Conservation (phyloP, 2,797 vertebrate species). For the Botia almorhae region DNA sequence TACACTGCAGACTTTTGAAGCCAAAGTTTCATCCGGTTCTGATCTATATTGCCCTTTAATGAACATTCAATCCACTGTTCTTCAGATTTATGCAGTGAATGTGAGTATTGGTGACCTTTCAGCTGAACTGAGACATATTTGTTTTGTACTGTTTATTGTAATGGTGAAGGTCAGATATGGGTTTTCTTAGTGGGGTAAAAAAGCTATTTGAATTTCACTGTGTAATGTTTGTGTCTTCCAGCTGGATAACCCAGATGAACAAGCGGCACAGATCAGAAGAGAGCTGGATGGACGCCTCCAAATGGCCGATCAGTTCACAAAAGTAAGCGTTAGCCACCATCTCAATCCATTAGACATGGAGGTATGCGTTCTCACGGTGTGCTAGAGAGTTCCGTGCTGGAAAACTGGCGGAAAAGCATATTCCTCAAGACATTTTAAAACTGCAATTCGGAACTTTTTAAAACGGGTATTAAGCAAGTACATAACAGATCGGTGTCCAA, state of each 20-base stretch:
- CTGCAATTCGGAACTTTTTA: no score
- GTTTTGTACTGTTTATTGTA: slow-evolving; percentile 9
- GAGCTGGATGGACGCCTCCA: slow-evolving; percentile 96
- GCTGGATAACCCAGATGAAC: slow-evolving; percentile 98
- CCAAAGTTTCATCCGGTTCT: not conserved
- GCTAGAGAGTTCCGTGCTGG: not conserved
- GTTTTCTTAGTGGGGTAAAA: not conserved
- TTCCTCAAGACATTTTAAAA: not conserved
- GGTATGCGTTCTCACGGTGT: not conserved
- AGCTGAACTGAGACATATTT: not conserved
- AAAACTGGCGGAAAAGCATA: not conserved
- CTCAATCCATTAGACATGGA: not conserved
- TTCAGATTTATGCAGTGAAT: not conserved
- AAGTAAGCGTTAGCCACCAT: slow-evolving; percentile 77
- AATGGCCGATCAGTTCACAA: slow-evolving; percentile 98
- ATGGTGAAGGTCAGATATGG: not conserved
- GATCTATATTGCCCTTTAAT: slow-evolving; percentile 16
- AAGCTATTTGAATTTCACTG: not conserved
- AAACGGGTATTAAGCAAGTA: no score
- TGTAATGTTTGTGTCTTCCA: slow-evolving; percentile 62
- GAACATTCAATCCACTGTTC: not conserved
- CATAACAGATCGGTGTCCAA: no score
- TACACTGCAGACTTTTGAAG: not conserved
- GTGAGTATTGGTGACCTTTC: slow-evolving; percentile 1
- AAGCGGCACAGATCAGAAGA: slow-evolving; percentile 96